phyloP scores from a whole-genome alignment of 1,140 invertebrate genomes.

The Brachionus angularis region DNA sequence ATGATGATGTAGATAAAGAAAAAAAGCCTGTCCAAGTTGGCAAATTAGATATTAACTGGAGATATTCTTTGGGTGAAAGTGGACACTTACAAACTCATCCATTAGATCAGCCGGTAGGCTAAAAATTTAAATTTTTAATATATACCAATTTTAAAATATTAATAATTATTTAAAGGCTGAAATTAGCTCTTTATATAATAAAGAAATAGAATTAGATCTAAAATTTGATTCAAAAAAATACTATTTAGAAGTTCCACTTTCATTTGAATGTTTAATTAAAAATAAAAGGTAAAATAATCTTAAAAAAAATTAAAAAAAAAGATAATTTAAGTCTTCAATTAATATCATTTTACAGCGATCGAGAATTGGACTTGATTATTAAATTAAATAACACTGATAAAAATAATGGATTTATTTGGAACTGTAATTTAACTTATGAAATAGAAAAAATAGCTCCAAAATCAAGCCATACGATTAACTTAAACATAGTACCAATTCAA shows the following conservation, averaged over 20 bases:
- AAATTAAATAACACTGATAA: neutral
- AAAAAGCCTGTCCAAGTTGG: neutral
- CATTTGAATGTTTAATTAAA: neutral
- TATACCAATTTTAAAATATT: neutral
- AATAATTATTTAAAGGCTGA: too few species aligned
- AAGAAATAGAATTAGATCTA: conserved; percentile 8
- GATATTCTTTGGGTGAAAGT: conserved; percentile 28
- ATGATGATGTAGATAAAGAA: neutral
- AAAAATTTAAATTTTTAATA: neutral
- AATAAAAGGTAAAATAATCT: too few species aligned
- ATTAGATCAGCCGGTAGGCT: conserved; percentile 2
- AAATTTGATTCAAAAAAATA: neutral
- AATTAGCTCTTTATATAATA: too few species aligned
- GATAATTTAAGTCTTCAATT: too few species aligned
- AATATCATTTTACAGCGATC: too few species aligned
- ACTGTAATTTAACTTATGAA: neutral
- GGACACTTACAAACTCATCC: conserved; percentile 38
- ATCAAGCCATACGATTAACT: neutral
- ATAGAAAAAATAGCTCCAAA: neutral
- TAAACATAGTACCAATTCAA: neutral
- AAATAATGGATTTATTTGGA: conserved; percentile 17
- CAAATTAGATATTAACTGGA: conserved; percentile 34
- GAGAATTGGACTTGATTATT: conserved; percentile 18
- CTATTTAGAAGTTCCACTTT: neutral
- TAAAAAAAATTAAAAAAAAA: too few species aligned